Base-by-base conservation (phyloP, 2,888 invertebrate genomes). In the Linnaemya tessellans region DNA sequence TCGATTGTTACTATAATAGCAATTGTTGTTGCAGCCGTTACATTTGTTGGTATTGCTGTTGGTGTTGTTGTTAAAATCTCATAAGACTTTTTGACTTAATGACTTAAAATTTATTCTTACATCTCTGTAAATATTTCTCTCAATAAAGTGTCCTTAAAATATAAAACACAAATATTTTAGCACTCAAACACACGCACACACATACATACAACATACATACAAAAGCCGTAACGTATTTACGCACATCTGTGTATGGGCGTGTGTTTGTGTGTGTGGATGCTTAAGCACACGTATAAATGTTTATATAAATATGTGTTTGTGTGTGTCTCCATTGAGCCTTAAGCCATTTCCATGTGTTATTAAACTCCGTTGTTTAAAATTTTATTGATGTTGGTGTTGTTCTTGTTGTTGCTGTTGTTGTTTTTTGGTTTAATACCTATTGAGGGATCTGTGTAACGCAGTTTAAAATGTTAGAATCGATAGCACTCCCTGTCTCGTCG, bases 31-130 rank as follows among this genome's bases (percentile, higher is more conserved):
- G 56, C 67, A 60, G 60, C 18, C 20, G 15, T 43, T 43, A 13
- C 20, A 3, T 8, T 22, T 22, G 18, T 11, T n/a, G 18, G 30
- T 65, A 30, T 56, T 64, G 11, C 41, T 20, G 68, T 54, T 68
- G 11, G 20, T 74, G 58, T 73, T 60, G 60, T 56, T 81, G 56
- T 68, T 62, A 67, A 68, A 74, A 68, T 68, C 74, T 38, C 49
- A 10, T 62, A 75, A 75, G 74, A 62, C 73, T 60, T 81, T 75
- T 74, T 75, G 74, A 74, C 80, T 74, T 68, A 81, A 75, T 75
- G 68, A 68, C 67, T 68, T 35, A 13, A 81, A 67, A 75, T 68
- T 60, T 68, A 68, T 81, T 51, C 35, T 68, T 54, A 68, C 68
- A 60, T 67, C 60, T 62, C 38, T 43, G 60, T 68, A 46, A 62